Evolutionary conservation across 2,888 invertebrate genomes (phyloP), one percentile per base, ranked within the genome.

Genomic region (Marronus borbonicus): DNA sequence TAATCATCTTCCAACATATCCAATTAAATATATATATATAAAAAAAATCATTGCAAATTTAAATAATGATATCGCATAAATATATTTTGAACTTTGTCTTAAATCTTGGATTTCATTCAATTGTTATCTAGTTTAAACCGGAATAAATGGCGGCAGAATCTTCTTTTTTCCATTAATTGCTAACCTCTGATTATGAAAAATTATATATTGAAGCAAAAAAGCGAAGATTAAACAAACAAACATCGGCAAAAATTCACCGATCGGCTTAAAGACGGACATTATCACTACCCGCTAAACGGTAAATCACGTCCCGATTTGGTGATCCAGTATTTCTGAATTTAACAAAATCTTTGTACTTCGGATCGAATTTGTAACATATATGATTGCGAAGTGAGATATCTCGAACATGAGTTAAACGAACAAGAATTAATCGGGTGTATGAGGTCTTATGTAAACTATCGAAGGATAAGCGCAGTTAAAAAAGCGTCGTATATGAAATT

Each of bases 181-280:
- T 68, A 44, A 68, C 66, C 66, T 68, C 49, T 49, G 66, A 68
- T 12, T 44, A 44, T 44, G 44, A 12, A 44, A 24, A 44, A 44
- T 44, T 36, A 68, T 68, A 24, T 10, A 12, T n/a, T 68, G 3
- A 24, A 10, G 36, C 3, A 49, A 49, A 20, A 66, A 65, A n/a
- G 39, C 39, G 8, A 50, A 14, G 24, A 12, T 44, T 12, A 68
- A 44, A 68, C 20, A 68, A 68, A 49, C 36, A 68, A 49, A 68
- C 24, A 68, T 3, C 8, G 3, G 39, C 3, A 68, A 24, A 49
- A 31, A 65, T 31, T 64, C n/a, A 39, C 36, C 17, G 36, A 36
- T 5, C 4, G 1, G 3, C 44, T 8, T 44, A 44, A 7, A 44
- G 12, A 44, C 12, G 8, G 12, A 44, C 12, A 10, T 44, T 44